A percentile compares a stretch with the other conserved stretches of the same genome.
phyloP scores from a whole-genome alignment of 2,113 vertebrate species.

The Choloepus hoffmanni region DNA sequence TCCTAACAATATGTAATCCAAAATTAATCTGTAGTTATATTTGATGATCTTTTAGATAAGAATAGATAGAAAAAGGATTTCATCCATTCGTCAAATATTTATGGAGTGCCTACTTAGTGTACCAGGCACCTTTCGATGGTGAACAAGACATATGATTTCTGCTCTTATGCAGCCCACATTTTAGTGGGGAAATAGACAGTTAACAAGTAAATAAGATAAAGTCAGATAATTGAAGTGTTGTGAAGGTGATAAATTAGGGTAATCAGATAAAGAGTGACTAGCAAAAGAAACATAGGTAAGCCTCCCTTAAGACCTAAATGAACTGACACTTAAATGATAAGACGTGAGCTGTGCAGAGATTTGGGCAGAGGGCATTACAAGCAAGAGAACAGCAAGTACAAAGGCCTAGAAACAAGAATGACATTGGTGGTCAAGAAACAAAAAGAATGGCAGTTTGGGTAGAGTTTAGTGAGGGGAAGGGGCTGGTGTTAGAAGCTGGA shows the following conservation, averaged over 20 bases:
- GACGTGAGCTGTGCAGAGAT: not conserved
- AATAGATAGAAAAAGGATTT: not conserved
- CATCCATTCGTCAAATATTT: not conserved
- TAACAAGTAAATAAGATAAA: not conserved
- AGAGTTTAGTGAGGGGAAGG: not conserved
- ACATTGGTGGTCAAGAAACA: not conserved
- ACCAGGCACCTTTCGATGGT: not conserved
- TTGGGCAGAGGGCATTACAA: not conserved
- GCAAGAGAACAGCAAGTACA: not conserved
- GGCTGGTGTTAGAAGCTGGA: not conserved
- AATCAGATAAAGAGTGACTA: not conserved
- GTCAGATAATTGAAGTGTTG: not conserved
- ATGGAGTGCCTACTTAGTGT: not conserved
- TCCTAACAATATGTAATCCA: not conserved
- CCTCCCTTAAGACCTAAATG: not conserved
- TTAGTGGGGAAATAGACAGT: not conserved
- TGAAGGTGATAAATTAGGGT: not conserved
- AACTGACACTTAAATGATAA: not conserved
- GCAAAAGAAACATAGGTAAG: not conserved
- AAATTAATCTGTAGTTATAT: not conserved
- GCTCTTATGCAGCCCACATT: not conserved
- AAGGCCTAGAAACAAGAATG: not conserved
- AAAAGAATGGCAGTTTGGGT: not conserved
- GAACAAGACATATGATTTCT: not conserved
- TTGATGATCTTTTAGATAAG: conserved; percentile 18